These are phyloP conservation scores for Tapirus terrestris DNA, from an alignment of 2,113 vertebrate species.

Conservation along the genomic window DNA sequence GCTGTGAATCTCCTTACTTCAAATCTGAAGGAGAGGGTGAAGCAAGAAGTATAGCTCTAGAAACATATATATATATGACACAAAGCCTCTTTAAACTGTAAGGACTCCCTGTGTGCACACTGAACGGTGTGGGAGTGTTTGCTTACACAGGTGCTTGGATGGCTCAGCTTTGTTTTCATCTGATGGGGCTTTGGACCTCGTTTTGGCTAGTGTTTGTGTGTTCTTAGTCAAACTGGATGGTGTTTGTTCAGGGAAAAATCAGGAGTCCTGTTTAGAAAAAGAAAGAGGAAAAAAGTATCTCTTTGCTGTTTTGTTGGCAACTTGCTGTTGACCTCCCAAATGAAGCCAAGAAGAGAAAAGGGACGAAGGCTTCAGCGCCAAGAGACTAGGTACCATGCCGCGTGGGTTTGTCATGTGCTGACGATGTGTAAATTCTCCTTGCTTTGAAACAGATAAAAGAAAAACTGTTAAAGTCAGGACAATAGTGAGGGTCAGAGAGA, in stretches of 20 bases:
- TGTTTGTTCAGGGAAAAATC: constrained; percentile 76
- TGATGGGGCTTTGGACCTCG: constrained; percentile 69
- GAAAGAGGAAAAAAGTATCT: neutral
- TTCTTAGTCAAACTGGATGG: constrained; percentile 66
- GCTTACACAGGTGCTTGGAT: constrained; percentile 79
- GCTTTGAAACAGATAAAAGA: neutral
- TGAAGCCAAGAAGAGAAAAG: neutral
- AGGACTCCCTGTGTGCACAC: constrained; percentile 38
- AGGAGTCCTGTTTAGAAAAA: constrained; percentile 62
- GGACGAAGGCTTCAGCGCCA: neutral
- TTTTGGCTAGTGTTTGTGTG: constrained; percentile 72
- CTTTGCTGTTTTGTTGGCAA: constrained; percentile 62
- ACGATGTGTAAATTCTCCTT: neutral
- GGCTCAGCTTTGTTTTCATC: constrained; percentile 70
- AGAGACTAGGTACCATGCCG: too few species aligned
- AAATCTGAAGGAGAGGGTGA: neutral
- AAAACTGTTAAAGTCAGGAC: neutral
- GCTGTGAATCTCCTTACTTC: neutral
- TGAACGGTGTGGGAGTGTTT: constrained; percentile 46
- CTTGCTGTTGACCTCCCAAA: constrained; percentile 62
- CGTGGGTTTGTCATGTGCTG: neutral
- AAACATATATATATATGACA: constrained; percentile 26
- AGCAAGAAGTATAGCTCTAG: neutral
- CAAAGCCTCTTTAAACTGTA: constrained; percentile 47
- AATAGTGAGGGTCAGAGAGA: neutral